phyloP scores from a whole-genome alignment of 1,140 invertebrate genomes.

The Notospermus geniculatus region DNA sequence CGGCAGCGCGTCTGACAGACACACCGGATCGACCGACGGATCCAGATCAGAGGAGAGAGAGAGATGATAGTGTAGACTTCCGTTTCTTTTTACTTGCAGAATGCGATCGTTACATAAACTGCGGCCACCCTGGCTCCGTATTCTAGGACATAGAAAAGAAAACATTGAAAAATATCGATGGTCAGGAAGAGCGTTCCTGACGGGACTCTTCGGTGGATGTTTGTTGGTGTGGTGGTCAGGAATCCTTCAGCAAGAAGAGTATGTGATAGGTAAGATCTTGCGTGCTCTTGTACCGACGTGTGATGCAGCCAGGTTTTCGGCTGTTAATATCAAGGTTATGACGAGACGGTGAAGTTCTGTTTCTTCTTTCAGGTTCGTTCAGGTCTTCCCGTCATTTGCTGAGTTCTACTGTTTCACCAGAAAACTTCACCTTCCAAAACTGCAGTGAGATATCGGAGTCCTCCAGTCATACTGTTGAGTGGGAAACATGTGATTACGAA shows the following conservation, averaged over 20 bases:
- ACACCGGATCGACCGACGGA: no score
- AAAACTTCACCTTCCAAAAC: no score
- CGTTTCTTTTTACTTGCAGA: no score
- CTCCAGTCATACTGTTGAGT: not conserved
- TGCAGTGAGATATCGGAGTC: not conserved
- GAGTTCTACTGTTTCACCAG: not conserved
- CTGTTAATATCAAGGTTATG: not conserved
- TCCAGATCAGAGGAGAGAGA: no score
- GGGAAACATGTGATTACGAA: conserved; percentile 9
- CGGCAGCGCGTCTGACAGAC: no score
- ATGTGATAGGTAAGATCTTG: not conserved
- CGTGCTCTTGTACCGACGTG: not conserved
- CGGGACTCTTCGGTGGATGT: not conserved
- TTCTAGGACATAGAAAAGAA: conserved; percentile 6
- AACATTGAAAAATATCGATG: conserved; percentile 1
- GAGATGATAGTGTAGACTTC: no score
- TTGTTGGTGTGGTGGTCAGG: not conserved
- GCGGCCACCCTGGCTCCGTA: no score
- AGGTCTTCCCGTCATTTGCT: conserved; percentile 6
- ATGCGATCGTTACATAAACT: no score
- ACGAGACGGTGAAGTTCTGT: not conserved
- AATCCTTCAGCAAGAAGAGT: not conserved
- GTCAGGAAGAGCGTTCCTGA: not conserved
- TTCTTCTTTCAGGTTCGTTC: not conserved
- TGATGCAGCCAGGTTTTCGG: not conserved